These are phyloP conservation scores for Tokudaia muenninki DNA, from an alignment of 2,797 vertebrate species.

Conservation along the genomic window DNA sequence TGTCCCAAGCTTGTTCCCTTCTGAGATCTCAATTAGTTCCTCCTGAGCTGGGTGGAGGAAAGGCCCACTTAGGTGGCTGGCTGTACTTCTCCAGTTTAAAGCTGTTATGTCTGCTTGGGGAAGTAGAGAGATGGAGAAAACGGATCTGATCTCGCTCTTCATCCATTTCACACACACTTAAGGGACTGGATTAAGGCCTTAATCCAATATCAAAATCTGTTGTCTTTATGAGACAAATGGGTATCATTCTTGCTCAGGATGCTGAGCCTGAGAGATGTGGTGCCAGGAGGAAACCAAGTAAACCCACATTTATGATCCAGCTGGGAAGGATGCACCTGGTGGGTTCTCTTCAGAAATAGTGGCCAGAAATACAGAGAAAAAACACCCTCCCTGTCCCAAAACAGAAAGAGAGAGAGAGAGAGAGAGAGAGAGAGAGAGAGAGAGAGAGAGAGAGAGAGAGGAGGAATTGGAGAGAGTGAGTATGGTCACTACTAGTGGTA, in stretches of 20 bases:
- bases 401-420: too few species aligned
- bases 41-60: neutral
- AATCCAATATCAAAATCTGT: neutral
- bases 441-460: too few species aligned
- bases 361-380: neutral
- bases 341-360: neutral
- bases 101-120: neutral
- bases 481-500: neutral
- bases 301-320: neutral
- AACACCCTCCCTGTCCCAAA: neutral
- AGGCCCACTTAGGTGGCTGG: neutral
- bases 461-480: neutral
- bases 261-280: neutral
- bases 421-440: too few species aligned
- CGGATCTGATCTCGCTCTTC: constrained; percentile 1
- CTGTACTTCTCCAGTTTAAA: neutral
- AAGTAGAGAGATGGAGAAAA: neutral
- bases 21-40: constrained; percentile 43
- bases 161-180: constrained; percentile 7
- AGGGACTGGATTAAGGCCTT: neutral
- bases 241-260: neutral
- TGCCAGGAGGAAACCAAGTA: neutral
- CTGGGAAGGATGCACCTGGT: neutral
- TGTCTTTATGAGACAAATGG: neutral
- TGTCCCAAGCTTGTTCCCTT: neutral